Evolutionary conservation across 2,797 vertebrate species (phyloP), one percentile per base, ranked within the genome.

Genomic region (Rhabdophis nuchalis): DNA sequence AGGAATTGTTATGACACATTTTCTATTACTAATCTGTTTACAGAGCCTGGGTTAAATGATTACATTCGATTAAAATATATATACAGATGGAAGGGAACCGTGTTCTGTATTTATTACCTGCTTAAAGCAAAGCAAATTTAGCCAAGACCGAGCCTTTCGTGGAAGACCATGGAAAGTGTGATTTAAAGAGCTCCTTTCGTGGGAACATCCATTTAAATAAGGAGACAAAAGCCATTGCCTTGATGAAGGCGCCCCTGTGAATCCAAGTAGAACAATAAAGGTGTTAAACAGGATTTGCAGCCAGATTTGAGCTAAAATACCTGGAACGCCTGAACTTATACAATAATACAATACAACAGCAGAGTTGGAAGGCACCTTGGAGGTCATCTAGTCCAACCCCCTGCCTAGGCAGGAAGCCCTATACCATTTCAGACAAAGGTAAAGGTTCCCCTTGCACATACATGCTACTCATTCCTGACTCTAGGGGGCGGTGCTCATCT

Each of bases 1-100:
- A 92, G 95, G 94, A 96, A 96, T 96, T 96, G 95, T 97, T 97
- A 96, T 96, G 96, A 96, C 96, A 96, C 92, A 29, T 91, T 96
- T 96, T 96, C 91, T 95, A 95, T 96, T 96, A 96, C 96, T 97
- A 96, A 96, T 96, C 94, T 95, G 92, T 91, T 97, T 96, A 94
- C 89, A 95, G 93, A 95, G 95, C 95, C 86, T 95, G 94, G 94
- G 93, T 96, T 97, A 96, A 97, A 95, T 97, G 93, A 95, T 94
- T 94, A 23, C 90, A 95, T 96, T 96, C 41, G 87, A 95, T 96
- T 96, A 96, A 97, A 97, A 95, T 90, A 95, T 94, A 97, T 87
- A 97, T 87, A 97, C 94, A 89, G 89, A 94, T 97, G 89, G 50
- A 50, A 94, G 91, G 94, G 92, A 96, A 46, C 94, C 95, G 89